phyloP scores from a whole-genome alignment of 1,140 invertebrate species.

The Drosophila elegans region DNA sequence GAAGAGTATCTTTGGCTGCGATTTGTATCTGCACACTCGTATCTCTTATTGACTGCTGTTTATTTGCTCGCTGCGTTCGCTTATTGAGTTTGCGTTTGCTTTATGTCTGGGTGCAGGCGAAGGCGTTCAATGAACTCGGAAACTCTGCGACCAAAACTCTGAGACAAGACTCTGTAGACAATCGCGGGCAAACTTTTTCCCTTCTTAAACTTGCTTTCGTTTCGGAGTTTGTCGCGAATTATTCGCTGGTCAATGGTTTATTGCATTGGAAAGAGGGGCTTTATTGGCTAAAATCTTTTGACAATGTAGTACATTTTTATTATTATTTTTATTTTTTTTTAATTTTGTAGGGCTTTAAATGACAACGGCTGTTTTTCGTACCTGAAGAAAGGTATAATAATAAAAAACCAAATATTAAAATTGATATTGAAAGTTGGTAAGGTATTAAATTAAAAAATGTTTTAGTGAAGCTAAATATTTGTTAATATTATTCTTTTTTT shows the following conservation, averaged over 20 bases:
- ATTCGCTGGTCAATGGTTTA: background rate
- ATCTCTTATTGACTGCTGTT: slow-evolving; percentile 81
- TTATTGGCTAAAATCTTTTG: background rate
- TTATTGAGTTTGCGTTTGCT: slow-evolving; percentile 74
- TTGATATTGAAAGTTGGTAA: too few species aligned
- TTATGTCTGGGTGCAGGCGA: slow-evolving; percentile 45
- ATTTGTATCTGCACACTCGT: slow-evolving; percentile 70
- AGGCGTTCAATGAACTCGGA: slow-evolving; percentile 77
- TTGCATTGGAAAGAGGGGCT: background rate
- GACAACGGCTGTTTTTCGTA: background rate
- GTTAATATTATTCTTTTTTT: too few species aligned
- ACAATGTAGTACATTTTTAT: background rate
- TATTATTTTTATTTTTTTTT: background rate
- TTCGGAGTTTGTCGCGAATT: slow-evolving; percentile 37
- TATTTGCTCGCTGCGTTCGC: slow-evolving; percentile 75
- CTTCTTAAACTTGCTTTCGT: slow-evolving; percentile 10
- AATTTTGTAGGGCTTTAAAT: background rate
- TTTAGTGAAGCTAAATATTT: too few species aligned
- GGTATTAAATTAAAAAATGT: too few species aligned
- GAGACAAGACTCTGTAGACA: slow-evolving; percentile 35
- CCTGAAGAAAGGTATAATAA: too few species aligned
- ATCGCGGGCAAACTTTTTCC: slow-evolving; percentile 35
- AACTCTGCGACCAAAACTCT: slow-evolving; percentile 28
- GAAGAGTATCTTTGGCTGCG: slow-evolving; percentile 61
- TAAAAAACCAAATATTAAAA: too few species aligned